Percentiles rank a stretch among this genome's conserved stretches.
phyloP scores from a whole-genome alignment of 1,140 invertebrate genomes.

The Solenopsis fugax region DNA sequence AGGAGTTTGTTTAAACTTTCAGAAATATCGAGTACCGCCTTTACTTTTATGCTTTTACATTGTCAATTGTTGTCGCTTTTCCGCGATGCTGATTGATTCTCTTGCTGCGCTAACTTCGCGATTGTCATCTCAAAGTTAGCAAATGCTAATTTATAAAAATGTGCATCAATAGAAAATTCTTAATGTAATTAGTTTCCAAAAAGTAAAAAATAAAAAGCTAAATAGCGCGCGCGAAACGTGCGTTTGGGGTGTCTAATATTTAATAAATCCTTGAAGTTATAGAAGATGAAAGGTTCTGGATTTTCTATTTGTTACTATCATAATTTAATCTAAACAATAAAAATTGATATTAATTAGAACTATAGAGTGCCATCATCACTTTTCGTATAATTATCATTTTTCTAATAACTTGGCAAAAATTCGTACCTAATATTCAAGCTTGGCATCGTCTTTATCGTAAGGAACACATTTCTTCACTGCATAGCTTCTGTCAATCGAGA shows the following conservation, averaged over 20 bases:
- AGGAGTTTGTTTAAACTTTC: no score
- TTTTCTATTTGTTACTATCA: not conserved
- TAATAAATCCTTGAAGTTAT: not conserved
- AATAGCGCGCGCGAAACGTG: no score
- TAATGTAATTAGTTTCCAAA: no score
- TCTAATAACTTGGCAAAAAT: not conserved
- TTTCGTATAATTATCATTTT: not conserved
- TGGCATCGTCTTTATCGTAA: not conserved
- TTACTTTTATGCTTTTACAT: no score
- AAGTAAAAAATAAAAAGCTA: no score
- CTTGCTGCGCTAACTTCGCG: no score
- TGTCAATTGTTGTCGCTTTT: no score
- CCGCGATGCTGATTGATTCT: no score
- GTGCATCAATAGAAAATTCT: no score
- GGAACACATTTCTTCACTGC: not conserved
- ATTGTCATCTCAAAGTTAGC: no score
- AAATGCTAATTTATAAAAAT: no score
- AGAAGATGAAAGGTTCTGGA: not conserved
- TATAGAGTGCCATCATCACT: not conserved
- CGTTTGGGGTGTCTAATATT: not conserved
- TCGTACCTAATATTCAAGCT: not conserved
- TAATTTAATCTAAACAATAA: not conserved
- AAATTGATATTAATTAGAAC: not conserved
- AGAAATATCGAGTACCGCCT: no score
- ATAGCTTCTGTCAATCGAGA: slow-evolving; percentile 19